Percentiles rank a stretch among this genome's conserved stretches.
phyloP scores from a whole-genome alignment of 2,888 invertebrate species.

The Orchestes rusci region DNA sequence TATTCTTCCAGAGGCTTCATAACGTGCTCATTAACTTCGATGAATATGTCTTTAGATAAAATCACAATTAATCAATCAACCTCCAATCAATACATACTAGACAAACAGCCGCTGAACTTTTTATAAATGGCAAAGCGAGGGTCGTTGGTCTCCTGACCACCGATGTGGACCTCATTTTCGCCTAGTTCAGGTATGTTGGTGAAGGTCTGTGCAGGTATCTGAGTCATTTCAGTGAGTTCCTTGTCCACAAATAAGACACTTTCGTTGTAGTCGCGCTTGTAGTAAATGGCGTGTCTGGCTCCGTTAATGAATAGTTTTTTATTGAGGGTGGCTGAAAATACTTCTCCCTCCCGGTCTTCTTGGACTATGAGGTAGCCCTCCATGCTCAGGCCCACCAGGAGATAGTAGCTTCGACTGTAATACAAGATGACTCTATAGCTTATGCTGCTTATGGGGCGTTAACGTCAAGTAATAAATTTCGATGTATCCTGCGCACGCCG shows the following conservation, averaged over 20 bases:
- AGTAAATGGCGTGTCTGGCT: conserved; percentile 69
- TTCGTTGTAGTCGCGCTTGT: conserved; percentile 61
- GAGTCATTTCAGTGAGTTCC: conserved; percentile 62
- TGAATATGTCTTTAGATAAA: conserved; percentile 76
- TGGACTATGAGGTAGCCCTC: conserved; percentile 79
- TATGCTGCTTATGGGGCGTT: too few species aligned
- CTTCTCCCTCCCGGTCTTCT: conserved; percentile 73
- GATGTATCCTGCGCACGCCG: too few species aligned
- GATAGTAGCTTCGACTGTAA: conserved; percentile 76
- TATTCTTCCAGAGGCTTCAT: conserved; percentile 89
- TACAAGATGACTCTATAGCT: too few species aligned
- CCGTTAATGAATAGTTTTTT: conserved; percentile 78
- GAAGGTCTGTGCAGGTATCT: conserved; percentile 60
- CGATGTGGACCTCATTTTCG: conserved; percentile 78
- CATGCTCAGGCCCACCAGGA: conserved; percentile 72
- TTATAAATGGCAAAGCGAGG: conserved; percentile 75
- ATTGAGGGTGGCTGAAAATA: conserved; percentile 65
- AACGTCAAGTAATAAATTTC: too few species aligned
- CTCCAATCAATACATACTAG: conserved; percentile 58
- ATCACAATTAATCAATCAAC: conserved; percentile 16
- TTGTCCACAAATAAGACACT: conserved; percentile 69
- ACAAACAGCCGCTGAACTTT: conserved; percentile 83
- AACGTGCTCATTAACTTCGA: conserved; percentile 76
- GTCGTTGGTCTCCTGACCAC: conserved; percentile 79
- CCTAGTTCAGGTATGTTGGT: conserved; percentile 62